Conservation (phyloP, 2,113 vertebrate species). For the Phalacrocorax carbo region DNA sequence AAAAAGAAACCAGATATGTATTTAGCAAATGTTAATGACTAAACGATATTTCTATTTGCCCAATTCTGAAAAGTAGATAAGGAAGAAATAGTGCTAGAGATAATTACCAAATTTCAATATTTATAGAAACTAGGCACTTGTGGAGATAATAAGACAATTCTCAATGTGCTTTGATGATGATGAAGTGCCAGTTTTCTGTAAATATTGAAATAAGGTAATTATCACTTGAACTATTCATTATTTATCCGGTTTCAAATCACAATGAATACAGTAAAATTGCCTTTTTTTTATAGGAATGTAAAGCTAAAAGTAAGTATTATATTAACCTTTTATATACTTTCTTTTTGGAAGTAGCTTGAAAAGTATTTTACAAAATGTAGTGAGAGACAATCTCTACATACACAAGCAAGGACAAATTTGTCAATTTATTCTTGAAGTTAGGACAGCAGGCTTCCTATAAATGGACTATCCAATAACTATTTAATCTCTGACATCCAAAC, state of each 20-base stretch:
- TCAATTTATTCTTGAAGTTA: neutral
- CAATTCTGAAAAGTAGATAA: slow-evolving; percentile 29
- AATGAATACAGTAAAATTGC: slow-evolving; percentile 41
- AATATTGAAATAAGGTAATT: slow-evolving; percentile 75
- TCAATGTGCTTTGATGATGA: slow-evolving; percentile 65
- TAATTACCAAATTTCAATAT: slow-evolving; percentile 70
- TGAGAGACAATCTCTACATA: neutral
- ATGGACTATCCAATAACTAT: neutral
- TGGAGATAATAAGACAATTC: slow-evolving; percentile 62
- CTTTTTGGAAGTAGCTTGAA: neutral
- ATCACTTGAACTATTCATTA: slow-evolving; percentile 66
- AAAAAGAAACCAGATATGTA: slow-evolving; percentile 14
- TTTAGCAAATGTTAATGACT: slow-evolving; percentile 29
- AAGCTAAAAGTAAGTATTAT: neutral
- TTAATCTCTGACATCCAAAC: neutral
- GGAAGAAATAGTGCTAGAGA: slow-evolving; percentile 61
- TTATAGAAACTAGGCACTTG: slow-evolving; percentile 59
- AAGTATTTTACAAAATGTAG: neutral
- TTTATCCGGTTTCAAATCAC: slow-evolving; percentile 66
- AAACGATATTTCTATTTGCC: slow-evolving; percentile 46
- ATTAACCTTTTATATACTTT: neutral
- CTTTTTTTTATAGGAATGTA: neutral
- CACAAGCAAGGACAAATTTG: neutral
- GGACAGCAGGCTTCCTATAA: neutral
- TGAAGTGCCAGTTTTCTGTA: slow-evolving; percentile 70